Evolutionary conservation across 1,140 invertebrate genomes (phyloP).

Genomic region (Bombus vancouverensis): DNA sequence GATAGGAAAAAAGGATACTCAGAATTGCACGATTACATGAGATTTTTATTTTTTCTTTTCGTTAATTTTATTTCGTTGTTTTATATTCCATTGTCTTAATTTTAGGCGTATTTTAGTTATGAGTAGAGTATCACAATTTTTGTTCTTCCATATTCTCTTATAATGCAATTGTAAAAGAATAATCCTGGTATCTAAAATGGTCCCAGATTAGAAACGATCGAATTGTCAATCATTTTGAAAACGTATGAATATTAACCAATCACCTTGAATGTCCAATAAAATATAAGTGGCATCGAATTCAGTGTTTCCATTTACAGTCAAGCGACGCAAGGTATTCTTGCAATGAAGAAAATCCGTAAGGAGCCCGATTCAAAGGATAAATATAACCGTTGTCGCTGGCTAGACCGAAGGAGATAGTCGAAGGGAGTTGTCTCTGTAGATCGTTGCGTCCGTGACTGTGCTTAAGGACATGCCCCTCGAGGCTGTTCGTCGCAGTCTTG

Average conservation of each 20-base stretch:
- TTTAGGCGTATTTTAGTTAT: not conserved
- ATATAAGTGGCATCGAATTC: not conserved
- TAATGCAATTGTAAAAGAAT: not conserved
- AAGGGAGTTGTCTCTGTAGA: conserved; percentile 37
- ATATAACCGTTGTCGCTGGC: conserved; percentile 52
- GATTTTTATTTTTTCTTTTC: not conserved
- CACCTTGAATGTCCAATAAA: not conserved
- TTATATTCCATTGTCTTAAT: not conserved
- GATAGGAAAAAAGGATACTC: not conserved
- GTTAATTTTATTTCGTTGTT: not conserved
- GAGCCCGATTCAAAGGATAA: conserved; percentile 46
- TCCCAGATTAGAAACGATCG: not conserved
- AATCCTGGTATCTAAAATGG: not conserved
- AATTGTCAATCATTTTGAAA: not conserved
- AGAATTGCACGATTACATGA: not conserved
- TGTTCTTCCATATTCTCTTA: not conserved
- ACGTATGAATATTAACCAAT: not conserved
- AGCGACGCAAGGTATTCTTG: conserved; percentile 10
- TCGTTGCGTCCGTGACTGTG: conserved; percentile 18
- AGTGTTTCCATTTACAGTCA: not conserved
- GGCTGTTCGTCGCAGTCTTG: not conserved
- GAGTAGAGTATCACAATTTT: not conserved
- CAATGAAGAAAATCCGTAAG: conserved; percentile 15
- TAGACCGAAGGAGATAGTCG: conserved; percentile 37
- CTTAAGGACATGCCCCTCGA: conserved; percentile 43